phyloP scores from a whole-genome alignment of 2,888 invertebrate species.

The Nysson spinosus region DNA sequence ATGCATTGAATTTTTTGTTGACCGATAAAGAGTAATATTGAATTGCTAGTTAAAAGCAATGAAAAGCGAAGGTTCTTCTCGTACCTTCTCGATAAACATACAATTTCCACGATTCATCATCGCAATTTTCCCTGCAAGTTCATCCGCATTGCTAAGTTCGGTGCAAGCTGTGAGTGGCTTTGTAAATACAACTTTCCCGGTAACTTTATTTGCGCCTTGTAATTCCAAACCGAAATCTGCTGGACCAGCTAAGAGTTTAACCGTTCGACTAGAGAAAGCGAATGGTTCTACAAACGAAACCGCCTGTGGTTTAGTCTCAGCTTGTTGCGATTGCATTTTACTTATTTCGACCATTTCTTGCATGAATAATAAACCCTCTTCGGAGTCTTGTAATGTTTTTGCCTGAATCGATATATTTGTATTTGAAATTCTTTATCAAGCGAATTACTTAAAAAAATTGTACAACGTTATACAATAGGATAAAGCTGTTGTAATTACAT shows the following conservation, averaged over 20 bases:
- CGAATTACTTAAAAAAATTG: not conserved
- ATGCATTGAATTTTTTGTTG: too few species aligned
- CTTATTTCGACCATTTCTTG: conserved; percentile 97
- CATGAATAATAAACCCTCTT: conserved; percentile 96
- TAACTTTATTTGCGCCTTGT: conserved; percentile 81
- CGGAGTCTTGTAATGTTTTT: conserved; percentile 89
- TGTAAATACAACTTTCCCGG: conserved; percentile 83
- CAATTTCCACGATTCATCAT: conserved; percentile 95
- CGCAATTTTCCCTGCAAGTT: conserved; percentile 86
- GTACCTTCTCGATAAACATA: conserved; percentile 94
- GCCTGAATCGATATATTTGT: conserved; percentile 79
- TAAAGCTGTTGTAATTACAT: too few species aligned
- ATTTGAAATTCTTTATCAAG: not conserved
- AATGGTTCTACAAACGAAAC: conserved; percentile 78
- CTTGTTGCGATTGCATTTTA: conserved; percentile 82
- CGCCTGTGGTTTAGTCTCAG: conserved; percentile 80
- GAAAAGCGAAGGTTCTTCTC: too few species aligned
- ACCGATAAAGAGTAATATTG: too few species aligned
- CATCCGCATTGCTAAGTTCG: conserved; percentile 80
- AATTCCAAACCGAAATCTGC: conserved; percentile 93
- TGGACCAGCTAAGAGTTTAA: conserved; percentile 87
- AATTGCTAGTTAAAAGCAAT: too few species aligned
- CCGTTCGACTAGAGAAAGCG: conserved; percentile 74
- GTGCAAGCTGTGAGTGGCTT: conserved; percentile 85
- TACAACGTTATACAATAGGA: too few species aligned